Percentiles rank a stretch among this genome's conserved stretches.
Conservation (phyloP, 2,113 vertebrate species). For the Campylorhamphus procurvoides region DNA sequence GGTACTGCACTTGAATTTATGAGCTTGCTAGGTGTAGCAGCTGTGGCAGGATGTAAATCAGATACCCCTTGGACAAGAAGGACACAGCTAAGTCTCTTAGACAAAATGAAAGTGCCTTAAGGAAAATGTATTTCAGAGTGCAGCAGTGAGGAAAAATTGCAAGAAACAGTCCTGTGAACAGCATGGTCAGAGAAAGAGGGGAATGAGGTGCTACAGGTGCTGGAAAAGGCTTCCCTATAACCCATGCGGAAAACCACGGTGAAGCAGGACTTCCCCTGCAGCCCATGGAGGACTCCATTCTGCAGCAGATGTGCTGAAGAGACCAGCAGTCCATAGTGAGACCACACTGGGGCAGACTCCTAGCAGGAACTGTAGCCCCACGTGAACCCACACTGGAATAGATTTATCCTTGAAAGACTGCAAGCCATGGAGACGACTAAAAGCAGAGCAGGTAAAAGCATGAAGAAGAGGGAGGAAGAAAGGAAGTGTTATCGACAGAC, state of each 20-base stretch:
- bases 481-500: neutral
- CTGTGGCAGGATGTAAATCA: neutral
- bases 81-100: neutral
- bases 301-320: neutral
- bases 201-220: neutral
- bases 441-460: neutral
- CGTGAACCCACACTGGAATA: neutral
- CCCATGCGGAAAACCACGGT: neutral
- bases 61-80: neutral
- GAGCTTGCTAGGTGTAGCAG: neutral
- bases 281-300: neutral
- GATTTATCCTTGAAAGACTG: neutral
- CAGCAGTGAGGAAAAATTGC: neutral
- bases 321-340: neutral
- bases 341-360: neutral
- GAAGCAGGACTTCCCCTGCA: neutral
- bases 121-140: accelerated
- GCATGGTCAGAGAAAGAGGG: neutral
- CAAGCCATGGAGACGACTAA: neutral
- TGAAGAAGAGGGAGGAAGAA: neutral
- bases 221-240: neutral
- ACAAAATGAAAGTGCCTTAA: neutral
- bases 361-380: neutral
- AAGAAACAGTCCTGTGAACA: neutral
- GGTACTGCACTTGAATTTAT: neutral